phyloP scores from a whole-genome alignment of 2,113 vertebrate species.

The Oxyruncus cristatus region DNA sequence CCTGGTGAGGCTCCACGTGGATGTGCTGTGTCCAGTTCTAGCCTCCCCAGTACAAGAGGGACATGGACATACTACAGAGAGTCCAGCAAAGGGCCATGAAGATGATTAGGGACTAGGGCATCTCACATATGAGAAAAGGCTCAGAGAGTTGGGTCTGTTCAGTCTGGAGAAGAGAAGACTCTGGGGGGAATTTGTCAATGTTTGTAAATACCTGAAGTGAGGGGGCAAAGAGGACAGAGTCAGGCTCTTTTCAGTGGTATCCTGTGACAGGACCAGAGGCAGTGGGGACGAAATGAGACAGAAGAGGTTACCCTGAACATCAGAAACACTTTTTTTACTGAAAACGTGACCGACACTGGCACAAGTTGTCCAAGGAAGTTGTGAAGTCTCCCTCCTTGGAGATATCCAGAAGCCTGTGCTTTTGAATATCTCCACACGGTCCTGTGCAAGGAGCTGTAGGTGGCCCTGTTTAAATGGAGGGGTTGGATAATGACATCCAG shows the following conservation, averaged over 20 bases:
- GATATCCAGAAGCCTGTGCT: not conserved
- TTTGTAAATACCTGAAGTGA: not conserved
- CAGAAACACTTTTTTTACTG: not conserved
- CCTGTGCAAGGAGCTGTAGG: not conserved
- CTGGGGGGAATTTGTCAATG: not conserved
- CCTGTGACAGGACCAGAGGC: not conserved
- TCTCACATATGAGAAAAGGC: not conserved
- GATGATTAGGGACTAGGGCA: not conserved
- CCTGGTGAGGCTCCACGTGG: not conserved
- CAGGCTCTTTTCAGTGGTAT: not conserved
- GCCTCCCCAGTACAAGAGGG: not conserved
- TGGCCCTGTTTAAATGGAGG: not conserved
- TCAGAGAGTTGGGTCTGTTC: not conserved
- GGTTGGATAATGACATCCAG: not conserved
- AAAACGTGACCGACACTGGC: not conserved
- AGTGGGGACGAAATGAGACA: not conserved
- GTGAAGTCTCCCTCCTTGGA: not conserved
- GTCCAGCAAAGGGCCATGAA: not conserved
- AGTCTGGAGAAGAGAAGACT: not conserved
- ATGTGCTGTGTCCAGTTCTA: not conserved
- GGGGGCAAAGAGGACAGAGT: not conserved
- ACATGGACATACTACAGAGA: not conserved
- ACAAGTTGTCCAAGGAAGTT: not conserved
- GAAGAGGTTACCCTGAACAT: not conserved
- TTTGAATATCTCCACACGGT: not conserved